Base-by-base conservation (phyloP, 2,888 invertebrate species). In the Diadegma fenestrale region DNA sequence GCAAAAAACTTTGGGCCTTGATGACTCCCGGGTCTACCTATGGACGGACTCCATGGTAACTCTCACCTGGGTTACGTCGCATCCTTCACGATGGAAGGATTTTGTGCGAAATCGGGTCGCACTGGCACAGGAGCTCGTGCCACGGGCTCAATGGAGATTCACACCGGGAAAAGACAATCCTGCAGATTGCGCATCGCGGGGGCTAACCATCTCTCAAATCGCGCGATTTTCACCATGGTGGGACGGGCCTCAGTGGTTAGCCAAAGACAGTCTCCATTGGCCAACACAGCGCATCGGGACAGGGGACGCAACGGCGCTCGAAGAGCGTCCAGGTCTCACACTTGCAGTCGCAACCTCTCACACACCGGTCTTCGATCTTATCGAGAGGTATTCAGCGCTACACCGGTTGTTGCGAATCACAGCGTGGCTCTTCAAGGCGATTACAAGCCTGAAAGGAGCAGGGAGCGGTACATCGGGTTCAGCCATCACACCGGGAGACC, bases 141-240 rank as follows among this genome's bases (percentile, higher is more conserved):
- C 30, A n/a, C 33, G 12, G 5, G 72, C 22, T 1, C 12, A 54
- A 22, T 58, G 41, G 72, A 45, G 54, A 0, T 37, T 41, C 54
- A 22, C 41, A 2, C 8, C 58, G 17, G 72, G 72, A 1, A n/a
- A 12, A 26, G 58, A 58, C 22, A 58, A 73, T 48, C 72, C 58
- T 7, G 72, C 72, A 0, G 72, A 73, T 26, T 73, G 72, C 12
- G 58, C 58, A 6, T 73, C 72, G 17, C 22, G 72, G 1, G 72
- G 72, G 8, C 41, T 73, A 14, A 37, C 72, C 19, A 3, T 26
- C 22, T 1, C 17, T 7, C 58, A 73, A 43, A 22, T 73, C 41
- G 22, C 51, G 6, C 14, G 12, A 22, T 22, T 22, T 37, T 54
- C n/a, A 7, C 17, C 26, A 19, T 73, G 58, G 72, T 73, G 58